Evolutionary conservation across 2,797 vertebrate genomes (phyloP), one percentile per base, ranked within the genome.

Genomic region (Acanthornis magna): DNA sequence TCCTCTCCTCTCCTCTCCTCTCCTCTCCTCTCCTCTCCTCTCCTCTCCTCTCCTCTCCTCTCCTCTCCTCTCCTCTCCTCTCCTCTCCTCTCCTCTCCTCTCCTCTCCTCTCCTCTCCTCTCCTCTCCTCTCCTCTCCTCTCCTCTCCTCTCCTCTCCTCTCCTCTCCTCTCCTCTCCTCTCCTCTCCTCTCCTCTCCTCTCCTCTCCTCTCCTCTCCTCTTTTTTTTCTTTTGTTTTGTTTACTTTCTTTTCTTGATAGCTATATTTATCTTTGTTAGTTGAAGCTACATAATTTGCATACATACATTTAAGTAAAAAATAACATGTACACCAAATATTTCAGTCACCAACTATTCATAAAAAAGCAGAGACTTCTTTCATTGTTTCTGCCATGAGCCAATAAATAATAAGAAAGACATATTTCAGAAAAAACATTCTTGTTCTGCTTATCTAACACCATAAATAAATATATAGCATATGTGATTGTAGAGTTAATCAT

Each of bases 231-330:
- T 51, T 27, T 51, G 17, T 63, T 63, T 50, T 10, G 5, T 29
- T 16, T 36, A 11, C 7, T 51, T 34, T 27, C 8, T 36, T 43
- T 25, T 4, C 7, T 57, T 5, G 0, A 29, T 47, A 51, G 1
- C 18, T 43, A 6, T 61, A 66, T 57, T 73, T 65, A 8, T 53
- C 25, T 80, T 13, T 63, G 5, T 17, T 47, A 53, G 43, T 48
- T 47, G 26, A 72, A 68, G 8, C 5, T 40, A 54, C 12, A 20
- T 23, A 48, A 42, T 68, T 71, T 72, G 51, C 45, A 79, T 23
- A 27, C 6, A 22, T 12, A 32, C 2, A 10, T n/a, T 10, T n/a
- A 73, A 53, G 18, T 26, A 67, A 75, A 81, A 16, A 21, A 22
- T 67, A 57, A 36, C 7, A 15, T 5, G 5, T 48, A 47, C 17